Evolutionary conservation across 2,888 invertebrate genomes (phyloP), one percentile per base, ranked within the genome.

Genomic region (Therioaphis trifolii): DNA sequence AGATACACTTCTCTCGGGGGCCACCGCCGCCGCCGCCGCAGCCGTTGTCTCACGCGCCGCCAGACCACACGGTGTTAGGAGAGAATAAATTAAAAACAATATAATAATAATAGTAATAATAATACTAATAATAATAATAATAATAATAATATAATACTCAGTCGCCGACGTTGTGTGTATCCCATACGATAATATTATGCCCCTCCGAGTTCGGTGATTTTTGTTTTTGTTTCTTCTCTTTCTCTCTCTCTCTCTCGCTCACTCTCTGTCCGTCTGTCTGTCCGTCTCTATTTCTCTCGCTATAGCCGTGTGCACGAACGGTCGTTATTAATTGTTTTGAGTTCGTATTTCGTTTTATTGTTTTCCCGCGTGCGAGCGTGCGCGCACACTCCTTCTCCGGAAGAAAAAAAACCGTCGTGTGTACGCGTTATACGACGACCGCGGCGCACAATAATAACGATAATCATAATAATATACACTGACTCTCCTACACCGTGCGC

Each of bases 41-140:
- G 35, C 35, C 66, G 68, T 43, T 55, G 52, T 69, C 68, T 55
- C 68, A 12, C 78, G 40, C 66, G 71, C 71, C 72, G 72, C 71
- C 43, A 49, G 82, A 82, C 80, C 82, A 82, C 82, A 82, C 82
- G 82, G 63, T 63, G 82, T 80, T 49, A 55, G 68, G 55, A 69
- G 71, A 80, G 58, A 71, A 80, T 80, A 80, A 80, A 80, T 71
- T 71, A 55, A 82, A 72, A 82, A 82, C 72, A 74, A 72, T 63
- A 58, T 79, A 68, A 68, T 76, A 68, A 72, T 58, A 75, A 68
- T 21, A 68, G 21, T 21, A 40, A 68, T 40, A 35, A 69, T 46
- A 46, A 75, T 75, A 61, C n/a, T n/a, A n/a, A 58, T 79, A 68
- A 68, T 76, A 68, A 72, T 58, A 75, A 68, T 21, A 68, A 40